These are phyloP conservation scores for Lepidurus packardi DNA, from an alignment of 1,140 invertebrate species.

Conservation along the genomic window DNA sequence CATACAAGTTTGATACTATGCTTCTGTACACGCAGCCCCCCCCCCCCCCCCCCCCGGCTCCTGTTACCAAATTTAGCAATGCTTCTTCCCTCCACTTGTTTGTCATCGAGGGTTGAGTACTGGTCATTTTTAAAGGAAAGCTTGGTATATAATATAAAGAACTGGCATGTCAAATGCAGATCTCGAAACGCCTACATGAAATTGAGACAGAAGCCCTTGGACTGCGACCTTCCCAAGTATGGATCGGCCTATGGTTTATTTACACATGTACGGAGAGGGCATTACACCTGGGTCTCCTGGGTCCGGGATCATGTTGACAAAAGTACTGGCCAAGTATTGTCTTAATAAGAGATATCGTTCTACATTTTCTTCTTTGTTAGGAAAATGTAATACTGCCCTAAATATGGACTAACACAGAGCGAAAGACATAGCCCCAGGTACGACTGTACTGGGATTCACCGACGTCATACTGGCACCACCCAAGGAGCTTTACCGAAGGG, in stretches of 20 bases:
- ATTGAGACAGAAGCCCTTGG: neutral
- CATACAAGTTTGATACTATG: conserved; percentile 20
- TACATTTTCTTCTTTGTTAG: too few species aligned
- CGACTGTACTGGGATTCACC: neutral
- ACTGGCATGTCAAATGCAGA: neutral
- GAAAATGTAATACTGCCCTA: too few species aligned
- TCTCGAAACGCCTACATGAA: neutral
- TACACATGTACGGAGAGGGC: neutral
- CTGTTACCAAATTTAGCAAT: conserved; percentile 3
- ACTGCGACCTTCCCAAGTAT: neutral
- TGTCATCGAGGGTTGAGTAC: neutral
- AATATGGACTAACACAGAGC: too few species aligned
- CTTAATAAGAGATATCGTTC: too few species aligned
- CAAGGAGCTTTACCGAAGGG: neutral
- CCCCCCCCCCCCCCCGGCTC: neutral
- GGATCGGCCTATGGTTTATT: too few species aligned
- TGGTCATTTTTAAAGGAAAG: neutral
- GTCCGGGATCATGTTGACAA: neutral
- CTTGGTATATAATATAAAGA: neutral
- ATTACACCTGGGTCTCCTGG: too few species aligned
- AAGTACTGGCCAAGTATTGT: neutral
- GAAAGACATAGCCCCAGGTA: neutral
- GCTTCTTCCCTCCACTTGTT: neutral
- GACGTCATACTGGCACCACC: conserved; percentile 1
- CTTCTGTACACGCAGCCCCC: conserved; percentile 6